Conservation (phyloP, 2,888 invertebrate genomes). For the Cylloceria caligata region DNA sequence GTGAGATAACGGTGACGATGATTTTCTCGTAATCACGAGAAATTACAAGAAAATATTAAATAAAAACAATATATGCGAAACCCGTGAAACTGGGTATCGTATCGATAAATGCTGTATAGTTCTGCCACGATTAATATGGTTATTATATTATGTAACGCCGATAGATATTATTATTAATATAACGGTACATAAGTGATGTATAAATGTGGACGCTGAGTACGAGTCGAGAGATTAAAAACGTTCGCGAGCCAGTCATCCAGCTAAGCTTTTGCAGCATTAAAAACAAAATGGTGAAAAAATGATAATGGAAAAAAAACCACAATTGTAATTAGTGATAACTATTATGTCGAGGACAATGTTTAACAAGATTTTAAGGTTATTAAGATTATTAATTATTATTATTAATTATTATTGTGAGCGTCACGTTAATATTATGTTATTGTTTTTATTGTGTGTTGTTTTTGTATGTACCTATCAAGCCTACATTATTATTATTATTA, state of each 20-base stretch:
- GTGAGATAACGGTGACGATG: slow-evolving; percentile 21
- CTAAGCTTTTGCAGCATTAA: slow-evolving; percentile 74
- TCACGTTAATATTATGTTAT: slow-evolving; percentile 85
- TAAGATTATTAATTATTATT: slow-evolving; percentile 77
- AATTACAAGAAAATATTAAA: slow-evolving; percentile 34
- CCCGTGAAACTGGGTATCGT: slow-evolving; percentile 78
- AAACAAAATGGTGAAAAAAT: slow-evolving; percentile 56
- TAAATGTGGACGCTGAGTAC: slow-evolving; percentile 62
- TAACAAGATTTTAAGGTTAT: slow-evolving; percentile 82
- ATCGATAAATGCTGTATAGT: slow-evolving; percentile 78
- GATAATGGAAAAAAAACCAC: slow-evolving; percentile 38
- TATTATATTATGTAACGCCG: slow-evolving; percentile 79
- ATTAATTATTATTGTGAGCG: slow-evolving; percentile 83
- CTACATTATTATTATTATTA: slow-evolving; percentile 77
- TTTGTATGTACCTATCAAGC: slow-evolving; percentile 84
- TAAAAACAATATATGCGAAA: slow-evolving; percentile 66
- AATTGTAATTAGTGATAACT: slow-evolving; percentile 82
- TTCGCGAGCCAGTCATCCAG: slow-evolving; percentile 79
- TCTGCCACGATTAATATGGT: slow-evolving; percentile 81
- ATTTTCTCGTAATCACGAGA: slow-evolving; percentile 14
- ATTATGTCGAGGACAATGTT: slow-evolving; percentile 81
- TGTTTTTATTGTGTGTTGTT: slow-evolving; percentile 85
- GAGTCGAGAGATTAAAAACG: slow-evolving; percentile 62
- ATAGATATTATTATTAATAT: slow-evolving; percentile 73
- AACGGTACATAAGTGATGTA: slow-evolving; percentile 59